A percentile compares a stretch with the other conserved stretches of the same genome.
These are phyloP conservation scores for Pseudoips prasinana DNA, from an alignment of 2,888 invertebrate species.

Conservation along the genomic window DNA sequence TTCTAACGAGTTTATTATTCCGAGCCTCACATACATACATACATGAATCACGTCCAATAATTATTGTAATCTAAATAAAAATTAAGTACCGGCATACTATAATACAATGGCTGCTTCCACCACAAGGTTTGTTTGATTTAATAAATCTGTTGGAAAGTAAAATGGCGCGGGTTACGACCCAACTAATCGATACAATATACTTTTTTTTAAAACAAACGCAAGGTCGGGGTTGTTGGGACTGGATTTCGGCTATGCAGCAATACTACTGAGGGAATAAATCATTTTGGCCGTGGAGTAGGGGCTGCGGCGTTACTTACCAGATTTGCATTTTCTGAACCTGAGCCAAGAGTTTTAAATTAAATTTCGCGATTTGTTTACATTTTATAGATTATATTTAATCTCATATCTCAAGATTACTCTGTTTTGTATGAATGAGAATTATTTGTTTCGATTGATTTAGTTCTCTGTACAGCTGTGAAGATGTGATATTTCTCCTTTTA, in stretches of 20 bases:
- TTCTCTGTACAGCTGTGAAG: no score
- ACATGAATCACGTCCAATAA: constrained; percentile 13
- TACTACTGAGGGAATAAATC: constrained; percentile 11
- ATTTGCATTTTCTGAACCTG: no score
- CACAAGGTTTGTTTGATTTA: constrained; percentile 24
- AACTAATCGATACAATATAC: constrained; percentile 46
- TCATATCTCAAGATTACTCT: no score
- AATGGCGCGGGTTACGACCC: constrained; percentile 41
- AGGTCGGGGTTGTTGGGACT: constrained; percentile 34
- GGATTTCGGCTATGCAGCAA: constrained; percentile 19
- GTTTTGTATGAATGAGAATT: no score
- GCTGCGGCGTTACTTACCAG: no score
- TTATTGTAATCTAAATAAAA: constrained; percentile 10
- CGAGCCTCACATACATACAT: no score
- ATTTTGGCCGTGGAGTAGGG: constrained; percentile 3
- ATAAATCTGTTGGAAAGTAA: constrained; percentile 37
- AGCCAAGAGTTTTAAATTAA: no score
- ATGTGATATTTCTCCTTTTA: no score
- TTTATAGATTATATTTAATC: no score
- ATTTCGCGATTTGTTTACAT: no score
- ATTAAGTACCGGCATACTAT: constrained; percentile 7
- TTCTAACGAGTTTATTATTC: not conserved
- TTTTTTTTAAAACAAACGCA: constrained; percentile 41
- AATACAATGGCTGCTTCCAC: constrained; percentile 7
- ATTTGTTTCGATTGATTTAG: no score